These are phyloP conservation scores for Hydrophis major DNA, from an alignment of 2,797 vertebrate genomes.

Conservation along the genomic window DNA sequence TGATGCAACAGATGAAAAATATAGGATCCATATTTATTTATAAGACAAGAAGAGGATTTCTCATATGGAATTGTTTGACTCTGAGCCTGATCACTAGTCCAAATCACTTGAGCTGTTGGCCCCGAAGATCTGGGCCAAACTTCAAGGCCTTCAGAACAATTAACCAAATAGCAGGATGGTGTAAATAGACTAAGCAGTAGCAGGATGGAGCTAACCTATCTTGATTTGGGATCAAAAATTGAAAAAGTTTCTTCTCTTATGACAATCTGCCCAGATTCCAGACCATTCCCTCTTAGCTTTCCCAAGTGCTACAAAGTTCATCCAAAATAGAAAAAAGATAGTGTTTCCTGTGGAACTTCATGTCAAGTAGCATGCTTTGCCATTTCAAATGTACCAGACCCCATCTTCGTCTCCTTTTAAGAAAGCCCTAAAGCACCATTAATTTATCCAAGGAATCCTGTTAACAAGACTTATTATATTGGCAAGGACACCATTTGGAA, in stretches of 20 bases:
- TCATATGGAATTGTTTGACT: not conserved
- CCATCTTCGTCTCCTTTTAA: not conserved
- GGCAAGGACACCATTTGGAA: not conserved
- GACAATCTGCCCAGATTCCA: not conserved
- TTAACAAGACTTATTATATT: not conserved
- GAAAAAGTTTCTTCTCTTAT: not conserved
- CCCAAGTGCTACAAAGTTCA: not conserved
- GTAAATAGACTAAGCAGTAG: not conserved
- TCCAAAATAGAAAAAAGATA: not conserved
- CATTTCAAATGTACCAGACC: not conserved
- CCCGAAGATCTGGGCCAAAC: not conserved
- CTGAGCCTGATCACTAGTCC: not conserved
- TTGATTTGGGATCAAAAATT: not conserved
- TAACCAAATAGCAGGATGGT: not conserved
- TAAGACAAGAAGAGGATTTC: not conserved
- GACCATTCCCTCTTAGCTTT: not conserved
- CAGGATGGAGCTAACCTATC: not conserved
- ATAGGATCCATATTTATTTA: not conserved
- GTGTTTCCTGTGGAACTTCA: not conserved
- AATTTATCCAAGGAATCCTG: not conserved
- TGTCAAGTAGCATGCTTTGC: not conserved
- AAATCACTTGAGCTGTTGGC: not conserved
- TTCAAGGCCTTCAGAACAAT: not conserved
- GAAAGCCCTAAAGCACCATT: not conserved
- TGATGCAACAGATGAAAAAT: not conserved